These are phyloP conservation scores for Archocentrus centrarchus DNA, from an alignment of 2,113 vertebrate species.

Conservation along the genomic window DNA sequence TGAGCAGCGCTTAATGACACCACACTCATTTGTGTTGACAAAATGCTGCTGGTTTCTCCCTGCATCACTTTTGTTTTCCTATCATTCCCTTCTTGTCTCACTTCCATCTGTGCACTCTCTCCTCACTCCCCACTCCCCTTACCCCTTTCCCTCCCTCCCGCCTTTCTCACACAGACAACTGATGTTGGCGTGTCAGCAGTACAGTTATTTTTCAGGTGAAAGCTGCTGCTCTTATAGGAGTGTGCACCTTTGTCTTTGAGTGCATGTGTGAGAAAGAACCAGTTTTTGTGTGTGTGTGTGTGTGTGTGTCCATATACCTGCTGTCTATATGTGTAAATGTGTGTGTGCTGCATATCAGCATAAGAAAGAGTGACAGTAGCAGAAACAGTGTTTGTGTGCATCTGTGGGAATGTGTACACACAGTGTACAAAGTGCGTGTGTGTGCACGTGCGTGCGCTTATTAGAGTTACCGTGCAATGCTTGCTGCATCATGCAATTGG, in stretches of 20 bases:
- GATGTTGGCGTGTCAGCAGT: slow-evolving; percentile 66
- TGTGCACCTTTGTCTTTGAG: not conserved
- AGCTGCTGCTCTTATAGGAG: slow-evolving; percentile 45
- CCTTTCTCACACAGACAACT: slow-evolving; percentile 42
- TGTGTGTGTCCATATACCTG: slow-evolving; percentile 3
- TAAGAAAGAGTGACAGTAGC: not conserved
- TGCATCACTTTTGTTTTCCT: not conserved
- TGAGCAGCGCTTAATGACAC: not conserved
- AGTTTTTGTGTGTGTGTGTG: not conserved
- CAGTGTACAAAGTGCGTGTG: not conserved
- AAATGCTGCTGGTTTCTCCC: slow-evolving; percentile 6
- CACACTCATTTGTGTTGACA: not conserved
- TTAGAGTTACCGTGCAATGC: slow-evolving; percentile 19
- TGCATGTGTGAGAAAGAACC: not conserved
- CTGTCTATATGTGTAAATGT: not conserved
- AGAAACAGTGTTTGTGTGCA: not conserved
- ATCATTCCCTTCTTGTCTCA: slow-evolving; percentile 7
- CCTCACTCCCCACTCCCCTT: not conserved
- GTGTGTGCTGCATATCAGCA: not conserved
- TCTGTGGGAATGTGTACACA: not conserved
- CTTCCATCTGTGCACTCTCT: slow-evolving; percentile 11
- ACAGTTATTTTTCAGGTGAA: slow-evolving; percentile 59
- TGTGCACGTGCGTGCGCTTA: not conserved
- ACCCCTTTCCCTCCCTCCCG: not conserved
- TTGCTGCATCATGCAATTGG: slow-evolving; percentile 41